These are phyloP conservation scores for Caenorhabditis afra DNA, from an alignment of 2,888 invertebrate genomes.

Conservation along the genomic window DNA sequence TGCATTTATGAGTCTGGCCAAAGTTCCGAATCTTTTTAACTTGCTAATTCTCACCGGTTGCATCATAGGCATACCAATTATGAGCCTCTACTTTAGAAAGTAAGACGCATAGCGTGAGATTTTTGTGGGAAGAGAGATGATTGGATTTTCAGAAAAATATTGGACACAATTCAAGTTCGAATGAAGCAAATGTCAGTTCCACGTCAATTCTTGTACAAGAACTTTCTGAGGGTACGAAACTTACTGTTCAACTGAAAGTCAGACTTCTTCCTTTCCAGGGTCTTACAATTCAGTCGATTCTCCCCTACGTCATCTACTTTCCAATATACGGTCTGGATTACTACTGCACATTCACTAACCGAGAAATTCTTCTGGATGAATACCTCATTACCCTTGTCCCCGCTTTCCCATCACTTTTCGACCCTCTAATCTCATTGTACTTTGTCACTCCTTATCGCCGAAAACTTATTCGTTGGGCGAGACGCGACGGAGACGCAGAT, in stretches of 20 bases:
- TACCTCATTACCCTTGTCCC: conserved; percentile 11
- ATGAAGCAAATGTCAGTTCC: conserved; percentile 11
- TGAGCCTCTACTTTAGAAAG: conserved; percentile 30
- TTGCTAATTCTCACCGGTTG: conserved; percentile 23
- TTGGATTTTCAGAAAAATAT: conserved; percentile 8
- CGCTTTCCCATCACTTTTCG: conserved; percentile 1
- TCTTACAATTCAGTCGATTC: conserved; percentile 7
- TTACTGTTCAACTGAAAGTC: neutral
- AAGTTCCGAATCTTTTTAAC: conserved; percentile 28
- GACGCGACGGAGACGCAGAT: neutral
- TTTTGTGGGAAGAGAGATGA: neutral
- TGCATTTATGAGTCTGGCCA: conserved; percentile 30
- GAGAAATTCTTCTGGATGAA: neutral
- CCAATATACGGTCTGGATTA: conserved; percentile 11
- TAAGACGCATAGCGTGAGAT: neutral
- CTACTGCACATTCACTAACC: conserved; percentile 12
- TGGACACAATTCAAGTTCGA: neutral
- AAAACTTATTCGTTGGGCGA: conserved; percentile 8
- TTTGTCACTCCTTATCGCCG: conserved; percentile 22
- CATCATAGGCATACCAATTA: conserved; percentile 13
- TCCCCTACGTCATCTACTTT: conserved; percentile 14
- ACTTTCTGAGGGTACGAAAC: conserved; percentile 2
- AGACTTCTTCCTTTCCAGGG: conserved; percentile 2
- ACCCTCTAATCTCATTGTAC: conserved; percentile 7
- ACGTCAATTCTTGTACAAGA: conserved; percentile 1